A percentile compares a stretch with the other conserved stretches of the same genome.
Evolutionary conservation across 2,797 vertebrate species (phyloP).

Genomic region (Xiphophorus birchmanni): DNA sequence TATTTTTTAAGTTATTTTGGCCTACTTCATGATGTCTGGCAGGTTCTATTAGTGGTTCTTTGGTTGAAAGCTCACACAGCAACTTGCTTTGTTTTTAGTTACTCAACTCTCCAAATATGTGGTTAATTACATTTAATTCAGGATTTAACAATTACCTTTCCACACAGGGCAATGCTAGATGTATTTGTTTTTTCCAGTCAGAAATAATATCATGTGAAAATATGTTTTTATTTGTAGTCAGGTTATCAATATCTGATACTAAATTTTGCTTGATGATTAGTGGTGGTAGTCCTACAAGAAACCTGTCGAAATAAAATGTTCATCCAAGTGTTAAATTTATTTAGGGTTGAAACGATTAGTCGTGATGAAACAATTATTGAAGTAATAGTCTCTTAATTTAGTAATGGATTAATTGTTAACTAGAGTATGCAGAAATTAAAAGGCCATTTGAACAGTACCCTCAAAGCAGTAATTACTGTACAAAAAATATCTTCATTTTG

Average conservation of each 20-base stretch:
- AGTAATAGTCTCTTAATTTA: no score
- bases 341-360: no score
- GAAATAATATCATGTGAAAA: not conserved
- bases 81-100: not conserved
- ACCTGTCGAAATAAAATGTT: no score
- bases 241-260: not conserved
- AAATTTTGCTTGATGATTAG: not conserved
- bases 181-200: not conserved
- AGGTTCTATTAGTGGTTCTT: not conserved
- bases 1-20: not conserved
- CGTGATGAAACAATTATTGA: no score
- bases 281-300: not conserved
- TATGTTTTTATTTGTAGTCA: not conserved
- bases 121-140: not conserved
- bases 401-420: no score
- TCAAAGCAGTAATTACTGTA: no score
- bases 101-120: not conserved
- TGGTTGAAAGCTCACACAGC: not conserved
- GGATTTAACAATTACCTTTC: not conserved
- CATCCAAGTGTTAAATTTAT: no score
- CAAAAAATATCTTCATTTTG: no score
- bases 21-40: not conserved
- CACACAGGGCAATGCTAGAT: not conserved
- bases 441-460: no score
- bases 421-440: no score